Evolutionary conservation across 2,113 vertebrate genomes (phyloP), one percentile per base, ranked within the genome.

Genomic region (Clarias batrachus): DNA sequence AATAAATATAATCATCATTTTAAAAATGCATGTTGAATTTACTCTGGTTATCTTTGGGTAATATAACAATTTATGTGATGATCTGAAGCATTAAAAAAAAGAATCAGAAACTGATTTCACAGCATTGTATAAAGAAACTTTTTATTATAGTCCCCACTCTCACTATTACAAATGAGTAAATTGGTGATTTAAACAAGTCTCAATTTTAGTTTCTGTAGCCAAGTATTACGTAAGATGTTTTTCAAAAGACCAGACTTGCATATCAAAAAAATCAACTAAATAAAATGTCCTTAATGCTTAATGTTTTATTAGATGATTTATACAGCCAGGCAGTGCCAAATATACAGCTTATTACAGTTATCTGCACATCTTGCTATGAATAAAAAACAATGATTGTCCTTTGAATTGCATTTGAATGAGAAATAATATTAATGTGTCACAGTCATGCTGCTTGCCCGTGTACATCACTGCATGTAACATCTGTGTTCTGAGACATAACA

Each of bases 381-480:
- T 74, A 71, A 87, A 77, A 89, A 63, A 71, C 82, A 80, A 66
- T 87, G 84, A 87, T 87, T 91, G 68, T 89, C 86, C 84, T 90
- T 77, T 86, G 82, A 87, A 84, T 87, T 90, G 71, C 68, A 90
- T 91, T 90, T 91, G 87, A 90, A 90, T 90, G 77, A 88, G 86
- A 89, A 90, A 90, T 89, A 60, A 86, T 90, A 88, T 90, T 90
- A 90, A 90, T 89, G 84, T 54, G 63, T 59, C 84, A 82, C 80
- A 87, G 70, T 87, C 88, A 59, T 86, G 81, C 89, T 89, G 74
- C 65, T 91, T 70, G 63, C 79, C 84, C 86, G 73, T 87, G 88
- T 89, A 86, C 86, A 89, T 87, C 86, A 91, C 82, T 66, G 60
- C 86, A 84, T 88, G 87, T 83, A 91, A 85, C 91, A 92, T 90